Conservation (phyloP, 2,888 invertebrate genomes). For the Seira musarum region DNA sequence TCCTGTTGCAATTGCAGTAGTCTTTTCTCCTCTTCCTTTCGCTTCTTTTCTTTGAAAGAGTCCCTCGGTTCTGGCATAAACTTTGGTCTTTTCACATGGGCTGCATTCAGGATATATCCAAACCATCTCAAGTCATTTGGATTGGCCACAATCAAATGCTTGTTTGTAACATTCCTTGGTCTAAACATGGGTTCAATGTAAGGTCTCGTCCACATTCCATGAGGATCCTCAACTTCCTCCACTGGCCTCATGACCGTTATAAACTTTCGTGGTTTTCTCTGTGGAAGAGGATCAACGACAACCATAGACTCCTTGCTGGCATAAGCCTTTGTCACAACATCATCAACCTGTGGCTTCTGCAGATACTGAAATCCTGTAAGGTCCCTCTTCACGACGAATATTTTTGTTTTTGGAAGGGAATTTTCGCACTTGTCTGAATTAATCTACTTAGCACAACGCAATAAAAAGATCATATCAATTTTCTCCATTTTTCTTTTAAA, state of each 20-base stretch:
- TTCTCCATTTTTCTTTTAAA: no score
- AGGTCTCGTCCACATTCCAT: conserved; percentile 63
- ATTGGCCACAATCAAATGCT: conserved; percentile 55
- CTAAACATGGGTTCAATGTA: conserved; percentile 67
- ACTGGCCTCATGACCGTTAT: conserved; percentile 65
- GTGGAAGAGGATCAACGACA: conserved; percentile 57
- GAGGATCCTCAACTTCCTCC: conserved; percentile 49
- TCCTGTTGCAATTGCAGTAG: neutral
- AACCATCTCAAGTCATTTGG: conserved; percentile 66
- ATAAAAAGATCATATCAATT: no score
- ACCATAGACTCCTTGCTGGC: conserved; percentile 50
- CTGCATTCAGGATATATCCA: conserved; percentile 56
- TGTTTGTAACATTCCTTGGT: conserved; percentile 56
- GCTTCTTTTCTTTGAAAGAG: neutral
- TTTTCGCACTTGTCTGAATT: no score
- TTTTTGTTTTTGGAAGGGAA: conserved; percentile 57
- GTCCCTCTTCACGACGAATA: conserved; percentile 65
- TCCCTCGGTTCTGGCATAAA: conserved; percentile 53
- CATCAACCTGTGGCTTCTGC: conserved; percentile 50
- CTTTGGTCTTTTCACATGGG: conserved; percentile 51
- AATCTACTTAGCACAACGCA: no score
- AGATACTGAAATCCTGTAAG: conserved; percentile 62
- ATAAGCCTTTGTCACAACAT: conserved; percentile 51
- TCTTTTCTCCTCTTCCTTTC: neutral
- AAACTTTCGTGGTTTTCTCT: conserved; percentile 47